Base-by-base conservation (phyloP, 2,113 vertebrate genomes). In the Micronycteris hirsuta region DNA sequence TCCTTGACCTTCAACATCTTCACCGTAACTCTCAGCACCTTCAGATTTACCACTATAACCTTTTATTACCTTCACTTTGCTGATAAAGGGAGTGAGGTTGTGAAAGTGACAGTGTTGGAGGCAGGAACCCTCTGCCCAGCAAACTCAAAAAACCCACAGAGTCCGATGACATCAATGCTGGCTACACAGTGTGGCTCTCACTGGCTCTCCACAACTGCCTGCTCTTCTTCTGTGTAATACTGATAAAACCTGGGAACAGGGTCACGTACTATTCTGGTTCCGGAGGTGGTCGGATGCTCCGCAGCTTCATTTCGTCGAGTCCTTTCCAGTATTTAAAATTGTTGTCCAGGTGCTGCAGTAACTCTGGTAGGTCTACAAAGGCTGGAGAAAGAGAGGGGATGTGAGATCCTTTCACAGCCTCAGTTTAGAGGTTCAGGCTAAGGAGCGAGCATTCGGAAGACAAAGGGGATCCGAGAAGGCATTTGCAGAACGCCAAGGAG, bases 241-340 rank as follows among this genome's bases (percentile, higher is more conserved):
- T 5, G 28, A 43, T 3, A 43, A 43, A 13, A 73, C 22, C 73
- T 20, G 11, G 28, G 73, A 33, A 13, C 26, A 2, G 54, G n/a
- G n/a, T 13, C 8, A 61, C n/a, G n/a, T 36, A 85, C 95, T 99
- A 99, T 92, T 99, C 99, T 0, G 99, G 98, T 90, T 99, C 99
- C 0, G 99, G 99, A 20, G 99, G 99, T 0, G 99, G 99, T 45
- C 99, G 99, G 85, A 99, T 98, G 96, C 98, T 99, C 97, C 99
- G 98, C 86, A 99, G 98, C 97, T 99, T 99, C 96, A 97, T 98
- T 3, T 99, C 99, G 12, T 99, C 99, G 93, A 99, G 98, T 94
- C 98, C 98, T 98, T 99, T 99, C 99, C 99, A 99, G 98, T 99
- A 99, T 94, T 99, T 99, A 97, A 99, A 99, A 98, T 99, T 99